Evolutionary conservation across 2,797 vertebrate genomes (phyloP), one percentile per base, ranked within the genome.

Genomic region (Pseudomugil tenellus): DNA sequence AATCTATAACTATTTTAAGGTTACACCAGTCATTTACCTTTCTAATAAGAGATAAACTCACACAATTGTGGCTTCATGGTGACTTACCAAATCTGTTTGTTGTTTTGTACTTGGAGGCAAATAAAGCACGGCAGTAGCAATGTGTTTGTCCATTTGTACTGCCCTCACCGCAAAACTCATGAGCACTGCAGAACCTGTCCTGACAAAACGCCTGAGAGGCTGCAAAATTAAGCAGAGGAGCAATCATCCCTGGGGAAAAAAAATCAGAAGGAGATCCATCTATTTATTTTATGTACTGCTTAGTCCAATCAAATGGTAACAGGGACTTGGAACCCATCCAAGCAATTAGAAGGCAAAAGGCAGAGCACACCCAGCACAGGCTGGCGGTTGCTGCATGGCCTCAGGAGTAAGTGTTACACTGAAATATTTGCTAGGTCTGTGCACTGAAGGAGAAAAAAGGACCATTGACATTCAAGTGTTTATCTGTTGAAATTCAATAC

Each of bases 151-250:
- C 37, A 0, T 17, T 7, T 12, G 2, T 21, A 3, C 63, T 23
- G 4, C 14, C 10, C n/a, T 3, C 19, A 21, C 76, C 78, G 54
- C 85, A 87, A 70, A 86, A 87, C 72, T 89, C 84, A 5, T 87
- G 76, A 39, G 62, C 41, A 16, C 74, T 84, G 72, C 87, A 86
- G 58, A 52, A 56, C 26, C 2, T 61, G 56, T 82, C 56, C 49
- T 34, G 63, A 39, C 85, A 87, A 26, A 41, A 32, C 23, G 37
- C 53, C 53, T 21, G 21, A 16, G 46, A 3, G 7, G 31, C 37
- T 58, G 32, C 32, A 39, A 10, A 21, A 4, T 16, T 1, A 39
- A 17, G 37, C 37, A 39, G 14, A 39, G 37, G 17, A 13, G 17
- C 37, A 39, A 39, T 16, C 14, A 39, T 39, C 37, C 37, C 6